Base-by-base conservation (phyloP, 2,797 vertebrate species). In the Kryptopterus vitreolus region DNA sequence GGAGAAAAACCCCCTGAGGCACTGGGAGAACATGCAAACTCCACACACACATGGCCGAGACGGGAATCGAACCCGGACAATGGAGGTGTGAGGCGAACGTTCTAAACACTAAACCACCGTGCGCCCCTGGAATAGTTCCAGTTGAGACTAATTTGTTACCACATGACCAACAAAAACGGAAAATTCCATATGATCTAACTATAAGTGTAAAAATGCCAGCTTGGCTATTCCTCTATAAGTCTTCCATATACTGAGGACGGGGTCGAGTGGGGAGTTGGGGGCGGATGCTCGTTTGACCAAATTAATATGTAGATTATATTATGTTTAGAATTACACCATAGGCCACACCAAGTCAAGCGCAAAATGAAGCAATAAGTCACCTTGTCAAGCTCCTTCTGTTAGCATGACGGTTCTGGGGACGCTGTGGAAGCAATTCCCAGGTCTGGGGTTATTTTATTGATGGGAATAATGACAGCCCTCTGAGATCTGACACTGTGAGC, bases 301-400 rank as follows among this genome's bases (percentile, higher is more conserved):
- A 55, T 72, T 72, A 55, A 55, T 35, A 53, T 35, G 29, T 33
- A 53, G 50, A 71, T 71, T 53, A 50, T n/a, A 71, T 20, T n/a
- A 33, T 53, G 29, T 29, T 72, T 55, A 11, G 50, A 55, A 53
- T 33, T 20, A 5, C 50, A n/a, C 26, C 29, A 71, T 53, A 43
- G 50, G 26, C 69, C 57, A 35, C 13, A 38, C 12, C 52, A 57
- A 57, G 7, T 57, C 50, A 57, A 72, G 70, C 7, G 31, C 13
- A 38, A 57, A 73, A 73, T 57, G 24, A 73, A 57, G 52, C 12
- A 35, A 38, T 57, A n/a, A 16, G 12, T 72, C 70, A 57, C 35
- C 12, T 22, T 24, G 12, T 24, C 15, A 31, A 8, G 10, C 29
- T 29, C 46, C 22, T 71, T 20, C n/a, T 1, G 13, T 46, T 43